A percentile compares a stretch with the other conserved stretches of the same genome.
These are phyloP conservation scores for Danio rerio DNA, from an alignment of 2,113 vertebrate species.

Conservation along the genomic window GRCz12tu NC_133184.1:45875501-45876000, in stretches of 20 bases:
- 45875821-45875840: slow-evolving; percentile 7
- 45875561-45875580: slow-evolving; percentile 78
- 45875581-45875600: slow-evolving; percentile 78
- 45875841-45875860: no score
- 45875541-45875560: slow-evolving; percentile 81
- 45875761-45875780: slow-evolving; percentile 5
- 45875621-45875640: slow-evolving; percentile 43
- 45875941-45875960: no score
- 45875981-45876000: no score
- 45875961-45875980: no score
- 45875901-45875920: no score
- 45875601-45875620: slow-evolving; percentile 72
- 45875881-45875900: no score
- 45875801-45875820: slow-evolving; percentile 28
- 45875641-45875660: slow-evolving; percentile 55
- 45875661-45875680: slow-evolving; percentile 43
- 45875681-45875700: slow-evolving; percentile 50
- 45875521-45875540: slow-evolving; percentile 83
- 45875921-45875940: no score
- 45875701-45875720: not conserved
- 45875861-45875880: no score
- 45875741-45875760: not conserved
- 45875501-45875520: slow-evolving; percentile 81
- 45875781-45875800: slow-evolving; percentile 14
- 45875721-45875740: not conserved